phyloP scores from a whole-genome alignment of 2,113 vertebrate species.

The Corythaeola cristata region DNA sequence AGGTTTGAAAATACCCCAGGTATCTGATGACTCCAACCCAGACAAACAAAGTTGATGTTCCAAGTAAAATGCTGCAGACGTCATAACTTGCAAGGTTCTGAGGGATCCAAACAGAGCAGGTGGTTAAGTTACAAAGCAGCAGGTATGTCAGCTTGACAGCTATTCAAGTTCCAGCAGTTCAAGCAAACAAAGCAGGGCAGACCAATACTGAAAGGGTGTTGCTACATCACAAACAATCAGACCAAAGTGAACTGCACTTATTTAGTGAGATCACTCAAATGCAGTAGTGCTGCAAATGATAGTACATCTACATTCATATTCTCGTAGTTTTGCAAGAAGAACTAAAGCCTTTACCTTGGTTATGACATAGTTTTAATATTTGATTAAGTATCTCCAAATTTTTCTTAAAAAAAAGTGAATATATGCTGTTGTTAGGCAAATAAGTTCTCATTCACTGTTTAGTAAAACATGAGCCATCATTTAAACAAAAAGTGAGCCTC shows the following conservation, averaged over 20 bases:
- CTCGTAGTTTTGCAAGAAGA: not conserved
- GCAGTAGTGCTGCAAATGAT: not conserved
- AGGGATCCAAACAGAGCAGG: constrained; percentile 19
- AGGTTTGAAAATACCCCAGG: constrained; percentile 95
- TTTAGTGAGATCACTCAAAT: not conserved
- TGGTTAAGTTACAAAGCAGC: not conserved
- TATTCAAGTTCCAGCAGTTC: not conserved
- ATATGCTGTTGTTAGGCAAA: not conserved
- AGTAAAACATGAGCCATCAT: not conserved
- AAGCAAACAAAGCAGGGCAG: not conserved
- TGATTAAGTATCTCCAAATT: not conserved
- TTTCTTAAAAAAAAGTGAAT: not conserved
- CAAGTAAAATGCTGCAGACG: constrained; percentile 95
- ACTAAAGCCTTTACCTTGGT: not conserved
- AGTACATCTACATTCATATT: not conserved
- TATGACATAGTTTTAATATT: not conserved
- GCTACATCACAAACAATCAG: not conserved
- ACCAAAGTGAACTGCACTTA: not conserved
- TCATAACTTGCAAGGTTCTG: constrained; percentile 93
- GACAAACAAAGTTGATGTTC: constrained; percentile 90
- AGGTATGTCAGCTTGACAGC: not conserved
- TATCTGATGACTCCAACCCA: constrained; percentile 97
- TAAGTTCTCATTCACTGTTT: not conserved
- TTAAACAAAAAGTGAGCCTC: not conserved
- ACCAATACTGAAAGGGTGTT: not conserved